These are phyloP conservation scores for Myotis brandtii DNA, from an alignment of 2,113 vertebrate genomes.

Conservation along the genomic window DNA sequence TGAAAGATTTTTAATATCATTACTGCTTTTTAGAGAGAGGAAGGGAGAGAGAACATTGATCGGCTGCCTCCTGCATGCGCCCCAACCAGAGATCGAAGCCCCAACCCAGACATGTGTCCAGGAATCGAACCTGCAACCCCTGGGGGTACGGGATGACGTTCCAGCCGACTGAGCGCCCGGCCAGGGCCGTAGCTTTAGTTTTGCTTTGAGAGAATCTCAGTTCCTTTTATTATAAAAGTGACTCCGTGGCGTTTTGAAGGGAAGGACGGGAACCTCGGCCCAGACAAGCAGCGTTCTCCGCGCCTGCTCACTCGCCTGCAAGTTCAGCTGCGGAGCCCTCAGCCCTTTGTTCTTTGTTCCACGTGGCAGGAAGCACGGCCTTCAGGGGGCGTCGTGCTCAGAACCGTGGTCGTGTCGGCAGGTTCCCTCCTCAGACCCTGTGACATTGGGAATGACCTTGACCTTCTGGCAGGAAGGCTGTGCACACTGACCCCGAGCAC, in stretches of 20 bases:
- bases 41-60: too few species aligned
- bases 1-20: too few species aligned
- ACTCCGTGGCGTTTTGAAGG: fast-evolving
- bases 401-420: neutral
- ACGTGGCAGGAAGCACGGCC: neutral
- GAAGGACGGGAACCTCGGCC: neutral
- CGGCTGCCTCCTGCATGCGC: too few species aligned
- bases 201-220: neutral
- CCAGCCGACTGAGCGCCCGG: too few species aligned
- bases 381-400: fast-evolving
- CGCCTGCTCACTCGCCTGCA: too few species aligned
- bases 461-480: neutral
- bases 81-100: too few species aligned
- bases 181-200: fast-evolving
- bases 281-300: neutral
- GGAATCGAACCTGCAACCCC: too few species aligned
- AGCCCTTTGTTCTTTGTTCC: neutral
- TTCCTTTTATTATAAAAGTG: fast-evolving
- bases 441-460: neutral
- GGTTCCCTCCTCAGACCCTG: neutral
- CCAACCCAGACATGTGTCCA: too few species aligned
- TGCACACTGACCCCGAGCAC: neutral
- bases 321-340: neutral
- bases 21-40: too few species aligned
- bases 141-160: too few species aligned